Evolutionary conservation across 2,113 vertebrate genomes (phyloP).

Genomic region (Synchiropus splendidus): DNA sequence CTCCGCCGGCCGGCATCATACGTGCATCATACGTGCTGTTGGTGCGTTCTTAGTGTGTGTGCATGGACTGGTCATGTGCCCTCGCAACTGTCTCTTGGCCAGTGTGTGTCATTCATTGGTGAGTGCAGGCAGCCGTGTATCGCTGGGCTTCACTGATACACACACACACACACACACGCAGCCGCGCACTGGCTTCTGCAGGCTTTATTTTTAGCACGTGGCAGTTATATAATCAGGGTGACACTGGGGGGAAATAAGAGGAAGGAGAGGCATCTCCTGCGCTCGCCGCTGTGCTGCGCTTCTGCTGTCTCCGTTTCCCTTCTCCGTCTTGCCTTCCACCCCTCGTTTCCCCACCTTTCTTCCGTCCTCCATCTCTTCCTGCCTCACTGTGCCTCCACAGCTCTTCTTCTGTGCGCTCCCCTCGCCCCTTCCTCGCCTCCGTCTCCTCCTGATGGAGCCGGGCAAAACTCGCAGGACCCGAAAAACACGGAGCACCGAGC

Average conservation of each 20-base stretch:
- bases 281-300: too few relatives aligned
- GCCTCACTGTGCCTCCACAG: constrained; percentile 1
- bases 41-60: constrained; percentile 14
- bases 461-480: too few relatives aligned
- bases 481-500: too few relatives aligned
- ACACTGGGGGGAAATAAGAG: constrained; percentile 61
- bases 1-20: too few relatives aligned
- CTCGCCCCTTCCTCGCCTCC: too few relatives aligned
- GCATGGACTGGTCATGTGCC: background rate
- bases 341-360: constrained; percentile 9
- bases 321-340: constrained; percentile 10
- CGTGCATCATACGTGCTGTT: too few relatives aligned
- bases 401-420: too few relatives aligned
- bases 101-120: constrained; percentile 8
- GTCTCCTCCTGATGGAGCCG: background rate
- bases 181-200: constrained; percentile 9
- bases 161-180: too few relatives aligned
- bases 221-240: constrained; percentile 72
- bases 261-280: constrained; percentile 35
- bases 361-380: constrained; percentile 3
- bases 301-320: constrained; percentile 17
- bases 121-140: constrained; percentile 41
- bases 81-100: too few relatives aligned
- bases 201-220: constrained; percentile 72
- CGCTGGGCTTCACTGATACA: too few relatives aligned